A percentile compares a stretch with the other conserved stretches of the same genome.
Conservation (phyloP, 2,113 vertebrate species). For the Eurystomus gularis region DNA sequence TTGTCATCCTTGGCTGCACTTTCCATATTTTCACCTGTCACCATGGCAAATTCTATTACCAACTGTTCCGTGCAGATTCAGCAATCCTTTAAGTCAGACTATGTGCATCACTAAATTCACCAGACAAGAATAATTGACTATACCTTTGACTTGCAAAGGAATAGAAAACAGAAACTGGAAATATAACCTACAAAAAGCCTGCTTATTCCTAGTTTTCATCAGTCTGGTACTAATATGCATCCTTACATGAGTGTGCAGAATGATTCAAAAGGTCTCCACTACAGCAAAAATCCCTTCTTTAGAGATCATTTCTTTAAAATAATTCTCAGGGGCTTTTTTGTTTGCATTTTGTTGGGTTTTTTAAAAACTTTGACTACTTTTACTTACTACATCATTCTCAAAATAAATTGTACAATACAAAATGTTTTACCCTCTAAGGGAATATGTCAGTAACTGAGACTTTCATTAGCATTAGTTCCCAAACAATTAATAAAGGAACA, state of each 20-base stretch:
- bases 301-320: not conserved
- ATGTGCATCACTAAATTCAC: not conserved
- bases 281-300: not conserved
- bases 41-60: not conserved
- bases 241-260: not conserved
- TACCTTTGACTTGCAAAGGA: not conserved
- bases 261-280: not conserved
- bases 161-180: not conserved
- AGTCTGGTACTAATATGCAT: not conserved
- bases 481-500: constrained; percentile 9
- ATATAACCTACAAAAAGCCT: not conserved
- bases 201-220: not conserved
- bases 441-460: not conserved
- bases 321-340: not conserved
- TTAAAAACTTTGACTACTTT: not conserved
- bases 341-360: not conserved
- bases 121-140: not conserved
- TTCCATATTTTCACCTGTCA: not conserved
- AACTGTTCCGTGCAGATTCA: not conserved
- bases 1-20: not conserved
- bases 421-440: not conserved
- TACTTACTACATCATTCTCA: not conserved
- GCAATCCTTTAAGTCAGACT: not conserved
- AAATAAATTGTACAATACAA: not conserved
- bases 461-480: not conserved